These are phyloP conservation scores for Delichon dasypus DNA, from an alignment of 2,797 vertebrate genomes.

Conservation along the genomic window DNA sequence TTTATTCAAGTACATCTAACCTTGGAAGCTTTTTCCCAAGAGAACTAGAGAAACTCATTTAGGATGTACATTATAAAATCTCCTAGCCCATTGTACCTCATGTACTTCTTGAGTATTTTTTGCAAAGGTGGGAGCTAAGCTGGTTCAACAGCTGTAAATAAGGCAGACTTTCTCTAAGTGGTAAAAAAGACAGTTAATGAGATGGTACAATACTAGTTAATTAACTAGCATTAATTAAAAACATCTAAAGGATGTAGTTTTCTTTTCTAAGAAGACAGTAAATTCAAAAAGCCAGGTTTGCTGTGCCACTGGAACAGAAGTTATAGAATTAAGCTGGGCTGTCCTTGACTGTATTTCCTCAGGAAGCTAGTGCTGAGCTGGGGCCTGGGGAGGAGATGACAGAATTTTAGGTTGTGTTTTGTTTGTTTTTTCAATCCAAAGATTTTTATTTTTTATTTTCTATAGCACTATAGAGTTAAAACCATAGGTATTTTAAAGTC, in stretches of 20 bases:
- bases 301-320: background rate
- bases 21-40: background rate
- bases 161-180: background rate
- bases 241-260: background rate
- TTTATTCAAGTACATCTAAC: background rate
- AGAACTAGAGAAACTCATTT: background rate
- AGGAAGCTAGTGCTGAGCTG: background rate
- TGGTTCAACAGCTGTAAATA: background rate
- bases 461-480: background rate
- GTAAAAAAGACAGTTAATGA: background rate
- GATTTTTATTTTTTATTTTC: background rate
- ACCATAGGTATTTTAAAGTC: background rate
- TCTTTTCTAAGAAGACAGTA: background rate
- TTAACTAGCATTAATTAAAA: background rate
- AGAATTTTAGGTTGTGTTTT: background rate
- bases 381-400: background rate
- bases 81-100: background rate
- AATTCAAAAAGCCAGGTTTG: background rate
- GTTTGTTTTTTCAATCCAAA: background rate
- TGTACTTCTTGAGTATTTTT: background rate
- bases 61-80: background rate
- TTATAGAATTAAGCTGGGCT: background rate
- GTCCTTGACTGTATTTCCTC: background rate
- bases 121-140: background rate
- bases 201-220: background rate